Evolutionary conservation across 2,113 vertebrate species (phyloP), one percentile per base, ranked within the genome.

Genomic region (Platichthys stellatus): DNA sequence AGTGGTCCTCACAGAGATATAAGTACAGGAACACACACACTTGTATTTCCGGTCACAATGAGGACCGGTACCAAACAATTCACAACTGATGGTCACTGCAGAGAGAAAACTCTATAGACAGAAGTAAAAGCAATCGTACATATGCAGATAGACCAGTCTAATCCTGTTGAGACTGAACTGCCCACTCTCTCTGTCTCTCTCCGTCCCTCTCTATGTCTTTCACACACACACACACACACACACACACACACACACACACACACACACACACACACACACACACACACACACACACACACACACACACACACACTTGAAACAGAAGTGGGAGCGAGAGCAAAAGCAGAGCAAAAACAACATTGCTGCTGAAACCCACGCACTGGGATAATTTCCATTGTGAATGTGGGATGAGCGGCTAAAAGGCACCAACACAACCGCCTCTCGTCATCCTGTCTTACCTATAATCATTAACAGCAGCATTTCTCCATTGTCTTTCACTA

Each of bases 351-450:
- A 18, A 81, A 40, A 64, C n/a, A 65, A 61, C 53, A 67, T 12
- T 26, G 54, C 70, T 54, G 59, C 40, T 13, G 3, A 63, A 59
- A 68, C 60, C 49, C 73, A 47, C 75, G 58, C 74, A 23, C 1
- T 4, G 2, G 1, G 17, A 49, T 78, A 3, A 76, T 81, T 72
- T 73, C 63, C 75, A 66, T 49, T 80, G 28, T 31, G 21, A 62
- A 60, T 43, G 59, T 67, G 43, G 43, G 65, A 43, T 26, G 49
- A 69, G 60, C 2, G 0, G 53, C 31, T 80, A 38, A 82, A 61
- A 85, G 66, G 43, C 66, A 26, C 58, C 81, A 81, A 75, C 65
- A 75, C 65, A 69, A 47, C 67, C 79, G 69, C 65, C 49, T 59
- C 57, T 51, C 62, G 67, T 62, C 38, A 72, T 80, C 69, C 26